phyloP scores from a whole-genome alignment of 64 coral and sea anemone genomes.

The Anthopleura sola region DNA sequence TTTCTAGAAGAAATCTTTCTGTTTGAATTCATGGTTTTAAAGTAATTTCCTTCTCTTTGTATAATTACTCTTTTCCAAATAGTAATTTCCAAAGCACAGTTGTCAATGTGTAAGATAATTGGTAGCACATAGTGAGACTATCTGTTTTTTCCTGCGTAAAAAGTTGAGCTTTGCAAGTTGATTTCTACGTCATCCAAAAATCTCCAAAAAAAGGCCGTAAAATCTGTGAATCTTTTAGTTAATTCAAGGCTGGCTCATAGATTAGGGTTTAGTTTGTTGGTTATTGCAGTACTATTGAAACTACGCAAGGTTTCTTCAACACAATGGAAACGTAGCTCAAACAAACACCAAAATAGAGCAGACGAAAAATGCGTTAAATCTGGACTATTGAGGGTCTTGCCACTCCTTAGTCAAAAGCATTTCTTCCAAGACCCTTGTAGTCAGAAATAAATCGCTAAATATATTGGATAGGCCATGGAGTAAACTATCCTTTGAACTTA shows the following conservation, averaged over 20 bases:
- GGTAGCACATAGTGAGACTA: neutral
- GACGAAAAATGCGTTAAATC: neutral
- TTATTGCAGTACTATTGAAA: neutral
- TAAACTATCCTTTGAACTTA: neutral
- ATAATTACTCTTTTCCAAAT: conserved; percentile 7
- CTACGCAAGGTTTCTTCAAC: neutral
- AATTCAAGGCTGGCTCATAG: neutral
- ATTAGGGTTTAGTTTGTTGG: neutral
- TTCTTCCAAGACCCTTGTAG: neutral
- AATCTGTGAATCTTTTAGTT: neutral
- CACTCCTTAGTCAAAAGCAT: neutral
- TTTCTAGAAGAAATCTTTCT: neutral
- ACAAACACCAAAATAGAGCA: neutral
- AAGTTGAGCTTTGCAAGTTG: neutral
- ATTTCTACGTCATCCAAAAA: neutral
- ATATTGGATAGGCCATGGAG: neutral
- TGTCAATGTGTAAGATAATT: neutral
- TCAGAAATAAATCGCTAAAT: neutral
- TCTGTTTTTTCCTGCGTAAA: neutral
- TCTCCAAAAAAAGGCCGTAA: neutral
- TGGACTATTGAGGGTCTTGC: neutral
- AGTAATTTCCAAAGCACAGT: conserved; percentile 3
- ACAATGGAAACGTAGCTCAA: neutral
- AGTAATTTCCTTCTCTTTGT: neutral
- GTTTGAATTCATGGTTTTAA: neutral